These are phyloP conservation scores for Neoaliturus tenellus DNA, from an alignment of 2,888 invertebrate genomes.

Conservation along the genomic window DNA sequence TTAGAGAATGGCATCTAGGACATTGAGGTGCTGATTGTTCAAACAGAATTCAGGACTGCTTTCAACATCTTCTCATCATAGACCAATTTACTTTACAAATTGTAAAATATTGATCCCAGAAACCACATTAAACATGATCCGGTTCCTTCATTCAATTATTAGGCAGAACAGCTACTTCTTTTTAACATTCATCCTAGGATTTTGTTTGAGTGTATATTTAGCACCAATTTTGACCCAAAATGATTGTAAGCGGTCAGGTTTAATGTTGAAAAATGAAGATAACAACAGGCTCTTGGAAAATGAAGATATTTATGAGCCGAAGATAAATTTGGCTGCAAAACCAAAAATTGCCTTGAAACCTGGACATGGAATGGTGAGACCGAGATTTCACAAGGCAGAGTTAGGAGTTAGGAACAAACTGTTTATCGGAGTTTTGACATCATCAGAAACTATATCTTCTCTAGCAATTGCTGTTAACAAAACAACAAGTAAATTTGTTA, in stretches of 20 bases:
- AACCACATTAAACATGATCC: slow-evolving; percentile 26
- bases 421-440: slow-evolving; percentile 90
- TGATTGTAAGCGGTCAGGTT: slow-evolving; percentile 60
- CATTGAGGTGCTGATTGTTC: no score
- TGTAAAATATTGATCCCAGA: no score
- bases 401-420: slow-evolving; percentile 94
- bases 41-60: no score
- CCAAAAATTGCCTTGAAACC: slow-evolving; percentile 73
- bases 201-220: slow-evolving; percentile 64
- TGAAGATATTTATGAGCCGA: slow-evolving; percentile 73
- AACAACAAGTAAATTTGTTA: slow-evolving; percentile 89
- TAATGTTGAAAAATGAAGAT: slow-evolving; percentile 57
- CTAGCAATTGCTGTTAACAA: slow-evolving; percentile 91
- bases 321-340: slow-evolving; percentile 73
- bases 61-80: no score
- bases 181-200: slow-evolving; percentile 65
- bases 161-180: slow-evolving; percentile 65
- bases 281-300: slow-evolving; percentile 52
- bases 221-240: slow-evolving; percentile 62
- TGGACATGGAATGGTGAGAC: slow-evolving; percentile 83
- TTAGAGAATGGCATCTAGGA: no score
- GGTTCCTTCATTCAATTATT: slow-evolving; percentile 50
- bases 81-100: no score
- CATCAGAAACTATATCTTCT: slow-evolving; percentile 82
- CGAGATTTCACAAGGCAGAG: slow-evolving; percentile 96